These are phyloP conservation scores for Stenolophus ochropezus DNA, from an alignment of 2,888 invertebrate species.

Conservation along the genomic window DNA sequence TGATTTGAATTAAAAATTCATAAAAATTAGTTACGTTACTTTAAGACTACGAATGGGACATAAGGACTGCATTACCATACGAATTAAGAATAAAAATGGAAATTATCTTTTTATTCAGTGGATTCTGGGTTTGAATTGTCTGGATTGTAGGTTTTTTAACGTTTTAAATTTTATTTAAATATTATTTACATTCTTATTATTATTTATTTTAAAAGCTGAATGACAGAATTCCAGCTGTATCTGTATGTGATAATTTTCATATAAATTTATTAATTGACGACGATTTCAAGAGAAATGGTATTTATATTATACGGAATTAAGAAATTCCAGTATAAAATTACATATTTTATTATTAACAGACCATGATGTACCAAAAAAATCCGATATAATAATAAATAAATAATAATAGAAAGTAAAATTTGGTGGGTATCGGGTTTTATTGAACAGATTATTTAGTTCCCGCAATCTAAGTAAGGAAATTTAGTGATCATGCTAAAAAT, in stretches of 20 bases:
- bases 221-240: constrained; percentile 28
- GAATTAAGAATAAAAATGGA: constrained; percentile 57
- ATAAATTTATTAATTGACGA: constrained; percentile 32
- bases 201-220: constrained; percentile 33
- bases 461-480: too few species aligned
- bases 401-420: too few species aligned
- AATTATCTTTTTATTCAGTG: constrained; percentile 49
- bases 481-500: too few species aligned
- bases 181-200: constrained; percentile 29
- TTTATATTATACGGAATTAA: background rate
- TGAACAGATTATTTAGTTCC: too few species aligned
- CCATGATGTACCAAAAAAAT: background rate
- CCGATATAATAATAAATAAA: background rate
- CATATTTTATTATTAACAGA: background rate
- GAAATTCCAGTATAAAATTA: background rate
- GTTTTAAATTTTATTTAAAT: constrained; percentile 33
- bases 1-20: constrained; percentile 59
- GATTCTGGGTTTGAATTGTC: constrained; percentile 12
- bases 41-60: constrained; percentile 37
- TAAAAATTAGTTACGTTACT: constrained; percentile 56
- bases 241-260: constrained; percentile 24
- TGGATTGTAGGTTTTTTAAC: constrained; percentile 27
- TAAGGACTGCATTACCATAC: constrained; percentile 43
- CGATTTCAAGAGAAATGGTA: background rate
- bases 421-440: too few species aligned